Base-by-base conservation (phyloP, 1,140 invertebrate species). In the Contarinia nasturtii region DNA sequence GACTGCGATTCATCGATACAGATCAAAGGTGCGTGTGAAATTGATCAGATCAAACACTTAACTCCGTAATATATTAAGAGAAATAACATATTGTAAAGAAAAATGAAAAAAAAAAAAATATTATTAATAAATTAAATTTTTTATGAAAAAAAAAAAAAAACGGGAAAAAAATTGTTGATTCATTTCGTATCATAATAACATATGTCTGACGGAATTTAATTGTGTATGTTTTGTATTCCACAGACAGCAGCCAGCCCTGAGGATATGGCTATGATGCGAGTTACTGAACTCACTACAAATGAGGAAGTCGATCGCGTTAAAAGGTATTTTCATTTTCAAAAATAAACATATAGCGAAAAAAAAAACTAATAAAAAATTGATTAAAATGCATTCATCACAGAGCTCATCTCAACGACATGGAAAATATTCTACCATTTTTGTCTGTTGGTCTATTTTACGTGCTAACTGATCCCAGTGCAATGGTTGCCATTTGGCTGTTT, bases 371-470 rank as follows among this genome's bases (percentile, higher is more conserved):
- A 5, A 5, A 10, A 27, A 27, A 5, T 27, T 27, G 27, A 5
- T 27, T 10, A 3, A 27, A 27, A 27, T 38, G 14, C 14, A 34
- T 14, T 14, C n/a, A 5, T n/a, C 36, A 38, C 41, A 43, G 15
- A 43, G 19, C 15, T 19, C 41, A 43, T 17, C 15, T 18, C 12
- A 43, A 85, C 56, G 82, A 85, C 55, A 55, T 84, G 53, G 82
- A 85, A 63, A 85, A 82, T 55, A 80, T 83, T 47, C 67, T 76
- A 0, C 63, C 74, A 2, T 85, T 82, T 54, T 69, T 79, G 53
- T 55, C 79, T 4, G 58, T 77, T 15, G 74, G 67, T 7, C 68
- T 73, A 1, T 53, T 80, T 15, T 84, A 80, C 54, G 57, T 79
- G 15, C 59, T 72, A 0, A 80, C 76, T 0, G 66, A 66, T 22